Evolutionary conservation across 2,888 invertebrate species (phyloP).

Genomic region (Exocentrus adspersus): DNA sequence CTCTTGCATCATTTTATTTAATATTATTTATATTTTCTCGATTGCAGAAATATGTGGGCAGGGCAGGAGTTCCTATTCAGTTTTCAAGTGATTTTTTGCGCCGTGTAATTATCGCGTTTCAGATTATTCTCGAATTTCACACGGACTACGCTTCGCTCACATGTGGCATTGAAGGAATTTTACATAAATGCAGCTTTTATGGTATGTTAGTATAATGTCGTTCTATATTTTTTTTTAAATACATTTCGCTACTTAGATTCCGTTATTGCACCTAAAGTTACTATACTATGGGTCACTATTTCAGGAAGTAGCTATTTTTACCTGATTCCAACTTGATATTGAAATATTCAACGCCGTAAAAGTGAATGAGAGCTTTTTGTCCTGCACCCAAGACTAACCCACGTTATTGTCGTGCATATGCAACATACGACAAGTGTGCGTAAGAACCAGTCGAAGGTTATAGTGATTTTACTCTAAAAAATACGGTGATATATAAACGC

Average conservation of each 20-base stretch:
- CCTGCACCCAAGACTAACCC: constrained; percentile 35
- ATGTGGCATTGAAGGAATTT: neutral
- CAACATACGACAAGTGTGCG: constrained; percentile 30
- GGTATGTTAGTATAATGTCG: too few relatives aligned
- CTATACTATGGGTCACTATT: too few relatives aligned
- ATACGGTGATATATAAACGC: constrained; percentile 43
- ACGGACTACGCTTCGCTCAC: too few relatives aligned
- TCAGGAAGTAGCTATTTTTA: too few relatives aligned
- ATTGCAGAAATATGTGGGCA: constrained; percentile 29
- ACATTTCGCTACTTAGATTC: too few relatives aligned
- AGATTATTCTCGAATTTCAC: neutral
- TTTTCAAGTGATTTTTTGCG: constrained; percentile 20
- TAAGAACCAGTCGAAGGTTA: constrained; percentile 49
- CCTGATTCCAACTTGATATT: too few relatives aligned
- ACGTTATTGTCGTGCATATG: constrained; percentile 33
- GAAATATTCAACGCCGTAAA: too few relatives aligned
- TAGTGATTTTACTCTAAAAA: constrained; percentile 40
- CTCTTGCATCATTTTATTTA: constrained; percentile 13
- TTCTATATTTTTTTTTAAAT: too few relatives aligned
- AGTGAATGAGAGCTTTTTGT: constrained; percentile 16
- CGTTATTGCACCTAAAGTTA: too few relatives aligned
- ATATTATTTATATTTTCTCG: constrained; percentile 1
- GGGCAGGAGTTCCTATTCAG: constrained; percentile 24
- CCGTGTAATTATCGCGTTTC: neutral
- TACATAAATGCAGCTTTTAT: too few relatives aligned